These are phyloP conservation scores for Vulpes vulpes DNA, from an alignment of 2,113 vertebrate genomes.

Conservation along the genomic window DNA sequence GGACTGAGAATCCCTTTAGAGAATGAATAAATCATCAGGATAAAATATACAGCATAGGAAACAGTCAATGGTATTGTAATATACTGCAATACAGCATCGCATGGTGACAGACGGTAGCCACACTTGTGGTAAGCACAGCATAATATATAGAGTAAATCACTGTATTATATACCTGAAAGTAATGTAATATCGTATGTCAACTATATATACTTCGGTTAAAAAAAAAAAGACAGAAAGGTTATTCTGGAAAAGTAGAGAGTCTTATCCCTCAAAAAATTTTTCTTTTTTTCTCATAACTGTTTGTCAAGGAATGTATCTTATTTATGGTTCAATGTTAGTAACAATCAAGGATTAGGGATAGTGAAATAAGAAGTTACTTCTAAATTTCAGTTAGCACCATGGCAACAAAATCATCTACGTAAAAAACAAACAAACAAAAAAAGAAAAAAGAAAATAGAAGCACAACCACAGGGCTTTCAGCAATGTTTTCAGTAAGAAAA, in stretches of 20 bases:
- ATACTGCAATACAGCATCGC: background rate
- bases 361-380: conserved; percentile 37
- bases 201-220: background rate
- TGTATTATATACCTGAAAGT: background rate
- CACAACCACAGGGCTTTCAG: background rate
- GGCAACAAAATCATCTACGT: background rate
- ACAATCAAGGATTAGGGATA: conserved; percentile 13
- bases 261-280: background rate
- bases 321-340: background rate
- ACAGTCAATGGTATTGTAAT: background rate
- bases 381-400: conserved; percentile 41
- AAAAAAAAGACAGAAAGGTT: background rate
- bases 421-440: conserved; percentile 9
- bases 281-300: background rate
- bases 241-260: background rate
- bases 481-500: conserved; percentile 36
- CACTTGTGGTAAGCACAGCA: background rate
- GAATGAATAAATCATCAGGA: background rate
- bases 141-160: background rate
- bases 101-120: background rate
- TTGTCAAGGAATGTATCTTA: conserved; percentile 9
- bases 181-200: background rate
- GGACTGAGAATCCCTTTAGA: background rate
- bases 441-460: background rate
- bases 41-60: background rate